phyloP scores from a whole-genome alignment of 2,113 vertebrate species.

The Pteropus alecto region DNA sequence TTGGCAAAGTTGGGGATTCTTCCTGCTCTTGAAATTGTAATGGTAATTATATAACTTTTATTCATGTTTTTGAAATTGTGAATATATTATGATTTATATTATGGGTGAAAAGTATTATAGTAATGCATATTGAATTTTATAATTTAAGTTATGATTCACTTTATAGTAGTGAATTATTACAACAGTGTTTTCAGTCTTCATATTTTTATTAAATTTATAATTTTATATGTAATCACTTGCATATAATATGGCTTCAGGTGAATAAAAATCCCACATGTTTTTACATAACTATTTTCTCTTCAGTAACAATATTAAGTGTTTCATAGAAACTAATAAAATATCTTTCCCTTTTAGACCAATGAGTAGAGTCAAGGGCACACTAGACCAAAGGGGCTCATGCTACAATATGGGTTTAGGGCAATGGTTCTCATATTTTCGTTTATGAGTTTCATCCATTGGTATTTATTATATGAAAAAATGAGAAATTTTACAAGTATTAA shows the following conservation, averaged over 20 bases:
- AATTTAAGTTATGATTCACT: neutral
- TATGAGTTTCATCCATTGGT: neutral
- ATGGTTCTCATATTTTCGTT: neutral
- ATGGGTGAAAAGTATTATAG: neutral
- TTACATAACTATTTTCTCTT: neutral
- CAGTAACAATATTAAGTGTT: slow-evolving; percentile 14
- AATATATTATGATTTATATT: slow-evolving; percentile 29
- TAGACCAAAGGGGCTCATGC: neutral
- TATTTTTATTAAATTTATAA: slow-evolving; percentile 13
- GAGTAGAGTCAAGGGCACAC: neutral
- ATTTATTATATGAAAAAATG: slow-evolving; percentile 5
- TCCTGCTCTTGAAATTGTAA: slow-evolving; percentile 98
- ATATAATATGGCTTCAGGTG: neutral
- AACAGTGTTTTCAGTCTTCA: slow-evolving; percentile 5
- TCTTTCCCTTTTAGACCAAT: neutral
- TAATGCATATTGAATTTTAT: neutral
- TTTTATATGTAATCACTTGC: neutral
- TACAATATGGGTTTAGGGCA: neutral
- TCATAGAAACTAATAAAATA: neutral
- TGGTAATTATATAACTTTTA: slow-evolving; percentile 86
- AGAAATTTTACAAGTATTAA: neutral
- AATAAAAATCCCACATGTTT: neutral
- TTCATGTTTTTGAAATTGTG: neutral
- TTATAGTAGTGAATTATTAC: neutral
- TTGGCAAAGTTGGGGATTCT: slow-evolving; percentile 97